These are phyloP conservation scores for Agriopis marginaria DNA, from an alignment of 2,888 invertebrate species.

Conservation along the genomic window DNA sequence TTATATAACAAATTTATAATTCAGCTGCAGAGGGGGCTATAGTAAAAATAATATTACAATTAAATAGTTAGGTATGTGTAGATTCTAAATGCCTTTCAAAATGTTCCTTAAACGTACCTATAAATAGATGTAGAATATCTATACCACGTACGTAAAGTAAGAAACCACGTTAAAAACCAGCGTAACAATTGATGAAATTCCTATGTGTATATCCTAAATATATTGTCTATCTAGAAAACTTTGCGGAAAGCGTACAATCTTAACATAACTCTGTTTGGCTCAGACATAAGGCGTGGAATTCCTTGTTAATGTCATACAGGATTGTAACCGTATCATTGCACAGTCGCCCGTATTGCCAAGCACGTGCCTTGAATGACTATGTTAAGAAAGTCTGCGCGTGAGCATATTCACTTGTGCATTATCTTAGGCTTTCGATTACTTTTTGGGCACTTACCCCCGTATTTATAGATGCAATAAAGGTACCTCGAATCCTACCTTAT, in stretches of 20 bases:
- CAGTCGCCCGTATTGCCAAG: conserved; percentile 54
- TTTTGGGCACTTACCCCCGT: conserved; percentile 12
- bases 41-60: no score
- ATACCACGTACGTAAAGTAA: conserved; percentile 16
- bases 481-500: no score
- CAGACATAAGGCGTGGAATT: conserved; percentile 51
- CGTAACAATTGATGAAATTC: conserved; percentile 51
- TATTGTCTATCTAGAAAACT: background rate
- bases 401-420: conserved; percentile 57
- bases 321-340: conserved; percentile 58
- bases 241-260: background rate
- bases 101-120: no score
- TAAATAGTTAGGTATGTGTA: no score
- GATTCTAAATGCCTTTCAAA: no score
- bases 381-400: conserved; percentile 70
- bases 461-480: no score
- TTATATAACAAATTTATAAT: no score
- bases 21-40: no score
- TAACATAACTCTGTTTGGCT: conserved; percentile 31
- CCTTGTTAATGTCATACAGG: conserved; percentile 46
- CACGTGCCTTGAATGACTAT: conserved; percentile 71
- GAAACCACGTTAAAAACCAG: conserved; percentile 37
- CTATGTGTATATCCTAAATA: conserved; percentile 23
- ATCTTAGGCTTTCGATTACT: conserved; percentile 62
- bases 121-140: no score